Base-by-base conservation (phyloP, 2,113 vertebrate genomes). In the Coregonus clupeaformis region DNA sequence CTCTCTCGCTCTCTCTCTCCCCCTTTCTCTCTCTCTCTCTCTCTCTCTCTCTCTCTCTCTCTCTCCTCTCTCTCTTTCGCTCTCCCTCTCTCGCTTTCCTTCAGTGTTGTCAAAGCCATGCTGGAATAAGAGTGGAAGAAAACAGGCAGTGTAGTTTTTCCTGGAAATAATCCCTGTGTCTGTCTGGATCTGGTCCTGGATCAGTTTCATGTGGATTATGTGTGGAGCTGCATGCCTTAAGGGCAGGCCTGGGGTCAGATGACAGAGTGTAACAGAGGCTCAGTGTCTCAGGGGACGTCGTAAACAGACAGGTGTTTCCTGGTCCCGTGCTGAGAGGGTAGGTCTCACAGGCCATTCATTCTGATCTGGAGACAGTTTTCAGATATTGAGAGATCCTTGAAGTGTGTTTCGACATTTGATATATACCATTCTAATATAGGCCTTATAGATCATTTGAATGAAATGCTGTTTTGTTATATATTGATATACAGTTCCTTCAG, bases 71-170 rank as follows among this genome's bases (percentile, higher is more conserved):
- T 78, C 80, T 49, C n/a, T 71, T 71, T 67, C 66, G 25, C 36
- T 49, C 62, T 80, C 52, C 13, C 32, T 49, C 59, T 67, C 36
- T 71, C n/a, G n/a, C n/a, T n/a, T n/a, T n/a, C n/a, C n/a, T n/a
- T n/a, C n/a, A n/a, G n/a, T n/a, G n/a, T n/a, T n/a, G n/a, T n/a
- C n/a, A n/a, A n/a, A n/a, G n/a, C n/a, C n/a, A n/a, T n/a, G n/a
- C n/a, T n/a, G n/a, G n/a, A n/a, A n/a, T n/a, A 78, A 77, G 68
- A 73, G 75, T 87, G 79, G 76, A 84, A 84, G 82, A 89, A 88
- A 85, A 81, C 78, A 45, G 81, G 81, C 74, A 55, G 67, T 79
- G 30, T 25, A 52, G 63, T 83, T 83, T 88, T 84, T 77, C 76
- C 75, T 84, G 81, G 82, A 87, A 75, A 74, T 18, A 66, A 76